Conservation (phyloP, 2,797 vertebrate genomes). For the Brachyalestes nurse region DNA sequence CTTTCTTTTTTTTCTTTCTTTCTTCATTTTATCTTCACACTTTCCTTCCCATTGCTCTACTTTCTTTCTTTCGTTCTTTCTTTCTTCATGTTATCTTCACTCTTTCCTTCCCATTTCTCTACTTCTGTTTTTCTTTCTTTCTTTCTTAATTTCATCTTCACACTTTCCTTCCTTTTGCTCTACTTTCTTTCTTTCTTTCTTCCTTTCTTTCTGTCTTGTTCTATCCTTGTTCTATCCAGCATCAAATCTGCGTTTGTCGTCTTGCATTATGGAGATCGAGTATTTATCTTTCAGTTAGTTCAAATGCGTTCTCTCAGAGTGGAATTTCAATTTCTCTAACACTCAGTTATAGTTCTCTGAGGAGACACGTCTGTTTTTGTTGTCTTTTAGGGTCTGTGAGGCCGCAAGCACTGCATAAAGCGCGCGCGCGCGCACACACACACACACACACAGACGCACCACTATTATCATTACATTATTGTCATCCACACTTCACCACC, state of each 20-base stretch:
- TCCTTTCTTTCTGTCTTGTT: slow-evolving; percentile 18
- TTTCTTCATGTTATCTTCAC: too few species aligned
- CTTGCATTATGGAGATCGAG: background rate
- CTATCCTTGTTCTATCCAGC: slow-evolving; percentile 29
- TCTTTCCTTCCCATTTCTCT: too few species aligned
- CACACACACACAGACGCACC: background rate
- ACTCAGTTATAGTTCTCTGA: background rate
- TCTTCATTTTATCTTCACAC: too few species aligned
- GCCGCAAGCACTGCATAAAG: slow-evolving; percentile 42
- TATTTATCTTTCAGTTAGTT: background rate
- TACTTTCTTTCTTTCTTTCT: slow-evolving; percentile 52
- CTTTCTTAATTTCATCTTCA: too few species aligned
- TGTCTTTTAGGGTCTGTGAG: background rate
- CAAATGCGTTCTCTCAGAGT: background rate
- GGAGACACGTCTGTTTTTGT: background rate
- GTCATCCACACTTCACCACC: background rate
- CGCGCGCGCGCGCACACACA: slow-evolving; percentile 42
- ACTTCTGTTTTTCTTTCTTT: too few species aligned
- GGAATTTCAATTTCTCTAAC: background rate
- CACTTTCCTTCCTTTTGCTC: too few species aligned
- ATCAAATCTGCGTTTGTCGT: slow-evolving; percentile 19
- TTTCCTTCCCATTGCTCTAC: too few species aligned
- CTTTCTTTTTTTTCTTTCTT: background rate
- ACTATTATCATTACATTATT: background rate
- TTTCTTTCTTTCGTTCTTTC: too few species aligned